These are phyloP conservation scores for Diachrysia chrysitis DNA, from an alignment of 2,888 invertebrate genomes.

Conservation along the genomic window DNA sequence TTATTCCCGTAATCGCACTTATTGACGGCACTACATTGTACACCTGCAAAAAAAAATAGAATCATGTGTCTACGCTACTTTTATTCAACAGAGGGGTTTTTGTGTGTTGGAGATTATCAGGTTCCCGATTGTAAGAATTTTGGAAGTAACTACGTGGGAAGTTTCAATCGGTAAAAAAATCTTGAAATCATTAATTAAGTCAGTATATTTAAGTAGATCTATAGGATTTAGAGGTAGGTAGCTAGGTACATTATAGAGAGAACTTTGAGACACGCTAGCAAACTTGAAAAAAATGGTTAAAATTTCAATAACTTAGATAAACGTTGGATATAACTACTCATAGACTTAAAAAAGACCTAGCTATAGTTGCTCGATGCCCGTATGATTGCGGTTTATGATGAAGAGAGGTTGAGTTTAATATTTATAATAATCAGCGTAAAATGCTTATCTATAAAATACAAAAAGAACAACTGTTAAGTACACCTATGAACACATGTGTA, in stretches of 20 bases:
- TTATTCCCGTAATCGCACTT: constrained; percentile 98
- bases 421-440: background rate
- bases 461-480: background rate
- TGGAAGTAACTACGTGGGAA: background rate
- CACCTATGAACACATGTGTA: background rate
- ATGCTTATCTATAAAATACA: background rate
- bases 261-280: too few relatives aligned
- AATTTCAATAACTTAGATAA: too few relatives aligned
- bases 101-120: too few relatives aligned
- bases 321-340: background rate
- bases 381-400: background rate
- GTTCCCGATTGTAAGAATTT: background rate
- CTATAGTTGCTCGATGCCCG: too few relatives aligned
- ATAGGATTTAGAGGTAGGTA: too few relatives aligned
- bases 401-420: background rate
- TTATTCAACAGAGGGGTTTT: background rate
- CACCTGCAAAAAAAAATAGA: constrained; percentile 90
- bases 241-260: too few relatives aligned
- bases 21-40: constrained; percentile 98
- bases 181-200: background rate
- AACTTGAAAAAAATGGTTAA: too few relatives aligned
- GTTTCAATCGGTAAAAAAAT: background rate
- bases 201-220: too few relatives aligned
- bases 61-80: background rate
- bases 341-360: background rate